A percentile compares a stretch with the other conserved stretches of the same genome.
Conservation (phyloP, 2,888 invertebrate genomes). For the Neocrepidodera transversa region DNA sequence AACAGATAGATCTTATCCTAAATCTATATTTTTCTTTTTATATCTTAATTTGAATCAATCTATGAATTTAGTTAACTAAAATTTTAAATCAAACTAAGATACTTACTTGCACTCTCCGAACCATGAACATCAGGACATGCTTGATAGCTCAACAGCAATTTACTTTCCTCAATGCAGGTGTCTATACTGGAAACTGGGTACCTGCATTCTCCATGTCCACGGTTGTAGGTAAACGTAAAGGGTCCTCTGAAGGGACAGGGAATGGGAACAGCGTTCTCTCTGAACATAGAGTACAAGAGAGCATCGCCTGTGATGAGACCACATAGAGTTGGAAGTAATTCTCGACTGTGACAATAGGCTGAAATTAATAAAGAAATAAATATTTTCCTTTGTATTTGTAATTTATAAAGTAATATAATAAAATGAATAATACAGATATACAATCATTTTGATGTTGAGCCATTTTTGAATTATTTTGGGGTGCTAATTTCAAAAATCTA, state of each 20-base stretch:
- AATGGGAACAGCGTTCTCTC: conserved; percentile 86
- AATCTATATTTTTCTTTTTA: no score
- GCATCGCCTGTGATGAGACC: conserved; percentile 90
- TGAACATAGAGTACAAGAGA: conserved; percentile 86
- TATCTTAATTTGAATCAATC: no score
- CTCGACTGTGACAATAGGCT: conserved; percentile 79
- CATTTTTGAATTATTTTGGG: no score
- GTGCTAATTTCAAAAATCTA: no score
- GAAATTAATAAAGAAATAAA: conserved; percentile 52
- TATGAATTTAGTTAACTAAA: no score
- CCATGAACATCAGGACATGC: conserved; percentile 92
- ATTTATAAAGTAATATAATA: no score
- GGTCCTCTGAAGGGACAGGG: conserved; percentile 89
- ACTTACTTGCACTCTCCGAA: conserved; percentile 87
- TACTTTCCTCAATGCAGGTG: conserved; percentile 91
- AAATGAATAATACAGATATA: no score
- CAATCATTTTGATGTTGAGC: no score
- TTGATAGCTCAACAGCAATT: conserved; percentile 88
- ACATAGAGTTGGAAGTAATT: conserved; percentile 81
- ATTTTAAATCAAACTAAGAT: no score
- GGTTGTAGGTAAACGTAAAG: conserved; percentile 91
- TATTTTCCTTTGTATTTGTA: no score
- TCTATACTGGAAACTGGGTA: conserved; percentile 91
- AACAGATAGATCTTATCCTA: no score
- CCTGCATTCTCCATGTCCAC: conserved; percentile 89